A percentile compares a stretch with the other conserved stretches of the same genome.
These are phyloP conservation scores for Drosophila repletoides DNA, from an alignment of 1,140 invertebrate genomes.

Conservation along the genomic window DNA sequence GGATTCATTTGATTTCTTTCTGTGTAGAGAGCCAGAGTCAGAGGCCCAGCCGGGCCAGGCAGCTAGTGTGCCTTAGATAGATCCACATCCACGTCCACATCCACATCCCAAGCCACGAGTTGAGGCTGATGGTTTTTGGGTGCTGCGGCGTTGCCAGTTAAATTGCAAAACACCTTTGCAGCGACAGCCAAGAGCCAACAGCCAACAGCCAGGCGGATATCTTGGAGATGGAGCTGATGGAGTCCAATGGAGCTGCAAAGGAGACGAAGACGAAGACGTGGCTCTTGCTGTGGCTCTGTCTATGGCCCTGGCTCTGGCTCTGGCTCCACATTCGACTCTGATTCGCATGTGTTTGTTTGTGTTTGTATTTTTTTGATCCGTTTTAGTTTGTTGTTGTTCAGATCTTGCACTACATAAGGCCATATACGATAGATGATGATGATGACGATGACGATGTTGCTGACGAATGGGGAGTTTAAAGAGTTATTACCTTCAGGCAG, in stretches of 20 bases:
- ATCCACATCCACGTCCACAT: conserved; percentile 59
- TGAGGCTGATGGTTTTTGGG: conserved; percentile 41
- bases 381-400: conserved; percentile 44
- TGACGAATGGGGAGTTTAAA: conserved; percentile 31
- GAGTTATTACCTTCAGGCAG: conserved; percentile 22
- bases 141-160: conserved; percentile 69
- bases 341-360: conserved; percentile 23
- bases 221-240: conserved; percentile 18
- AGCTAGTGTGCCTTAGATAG: conserved; percentile 53
- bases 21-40: conserved; percentile 2
- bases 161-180: conserved; percentile 80
- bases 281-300: not conserved
- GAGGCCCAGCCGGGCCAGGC: conserved; percentile 3
- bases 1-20: no score
- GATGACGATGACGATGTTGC: conserved; percentile 26
- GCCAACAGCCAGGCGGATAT: conserved; percentile 2
- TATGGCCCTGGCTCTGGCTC: not conserved
- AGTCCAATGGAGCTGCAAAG: conserved; percentile 12
- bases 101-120: conserved; percentile 13
- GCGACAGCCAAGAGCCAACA: conserved; percentile 50
- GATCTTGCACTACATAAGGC: conserved; percentile 51
- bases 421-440: no score
- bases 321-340: conserved; percentile 2
- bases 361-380: conserved; percentile 51
- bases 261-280: not conserved